Evolutionary conservation across 2,797 vertebrate species (phyloP), one percentile per base, ranked within the genome.

Genomic region (Lutjanus campechanus): DNA sequence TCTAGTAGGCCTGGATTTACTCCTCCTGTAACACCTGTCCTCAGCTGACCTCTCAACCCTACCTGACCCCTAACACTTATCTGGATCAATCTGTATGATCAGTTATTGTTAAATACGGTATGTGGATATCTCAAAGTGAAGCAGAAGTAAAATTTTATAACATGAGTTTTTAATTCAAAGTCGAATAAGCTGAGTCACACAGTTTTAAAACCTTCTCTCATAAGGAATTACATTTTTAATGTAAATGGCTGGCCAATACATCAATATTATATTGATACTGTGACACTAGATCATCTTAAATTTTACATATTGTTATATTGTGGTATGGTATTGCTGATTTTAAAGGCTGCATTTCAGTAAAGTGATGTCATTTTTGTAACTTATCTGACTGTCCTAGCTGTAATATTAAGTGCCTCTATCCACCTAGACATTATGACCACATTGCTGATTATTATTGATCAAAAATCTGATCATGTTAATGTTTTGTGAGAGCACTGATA

Each of bases 21-120:
- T 92, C 90, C 69, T 63, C 55, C 84, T 75, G 12, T 73, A 86
- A 91, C 93, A 93, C 85, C 90, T 91, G 88, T 89, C 88, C 77
- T 60, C 69, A 0, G 76, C 66, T 82, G 89, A 94, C 88, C 92
- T 84, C 81, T 93, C 66, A 93, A 84, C 90, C 83, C 70, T 55
- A 17, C 61, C 76, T 82, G 81, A 92, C 83, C 89, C 77, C 43
- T 12, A 9, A 13, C 3, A 6, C 2, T 72, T 20, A 66, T 74
- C 68, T 40, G 11, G 54, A 72, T 76, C 22, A 68, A 65, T 82
- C 51, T n/a, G 44, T 36, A 4, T 49, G 43, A 80, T 64, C 53
- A 1, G 20, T 20, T 63, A 61, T 71, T 19, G 16, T 73, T 47
- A 64, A 68, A 79, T 61, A 43, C 22, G 51, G 43, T 5, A 4